Evolutionary conservation across 2,113 vertebrate species (phyloP).

Genomic region (Hassar affinis): DNA sequence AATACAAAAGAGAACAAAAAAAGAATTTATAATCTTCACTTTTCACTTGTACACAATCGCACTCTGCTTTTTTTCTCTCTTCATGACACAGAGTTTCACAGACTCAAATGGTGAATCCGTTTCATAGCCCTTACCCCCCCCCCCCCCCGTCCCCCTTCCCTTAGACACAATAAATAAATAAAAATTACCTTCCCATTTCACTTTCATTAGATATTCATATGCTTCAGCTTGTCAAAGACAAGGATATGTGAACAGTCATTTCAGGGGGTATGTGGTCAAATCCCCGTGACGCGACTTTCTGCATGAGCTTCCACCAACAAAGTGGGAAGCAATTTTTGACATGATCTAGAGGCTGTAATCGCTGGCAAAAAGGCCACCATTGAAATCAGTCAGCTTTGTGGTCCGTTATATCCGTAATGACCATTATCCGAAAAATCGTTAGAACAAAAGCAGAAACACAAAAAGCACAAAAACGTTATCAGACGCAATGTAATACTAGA

Average conservation of each 20-base stretch:
- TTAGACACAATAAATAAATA: slow-evolving; percentile 95
- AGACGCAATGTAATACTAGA: slow-evolving; percentile 68
- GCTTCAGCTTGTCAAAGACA: slow-evolving; percentile 58
- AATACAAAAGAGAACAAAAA: slow-evolving; percentile 87
- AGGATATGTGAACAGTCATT: slow-evolving; percentile 60
- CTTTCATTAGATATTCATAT: slow-evolving; percentile 66
- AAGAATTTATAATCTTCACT: slow-evolving; percentile 75
- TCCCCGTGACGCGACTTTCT: slow-evolving; percentile 55
- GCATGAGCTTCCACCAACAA: slow-evolving; percentile 58
- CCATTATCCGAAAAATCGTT: slow-evolving; percentile 38
- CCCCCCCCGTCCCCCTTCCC: slow-evolving; percentile 45
- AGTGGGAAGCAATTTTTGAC: slow-evolving; percentile 71
- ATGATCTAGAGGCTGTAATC: slow-evolving; percentile 67
- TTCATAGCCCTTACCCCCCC: slow-evolving; percentile 48
- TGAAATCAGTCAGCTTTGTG: slow-evolving; percentile 59
- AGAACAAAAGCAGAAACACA: slow-evolving; percentile 28
- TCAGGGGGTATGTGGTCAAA: slow-evolving; percentile 47
- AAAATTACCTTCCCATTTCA: slow-evolving; percentile 76
- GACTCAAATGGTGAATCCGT: slow-evolving; percentile 68
- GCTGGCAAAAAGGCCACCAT: slow-evolving; percentile 66
- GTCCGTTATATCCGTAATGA: slow-evolving; percentile 59
- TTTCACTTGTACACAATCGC: slow-evolving; percentile 84
- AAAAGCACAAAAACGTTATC: slow-evolving; percentile 46
- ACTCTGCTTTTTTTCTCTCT: slow-evolving; percentile 69
- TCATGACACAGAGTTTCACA: slow-evolving; percentile 82